Conservation (phyloP, 1,140 invertebrate genomes). For the Danaus plexippus region DNA sequence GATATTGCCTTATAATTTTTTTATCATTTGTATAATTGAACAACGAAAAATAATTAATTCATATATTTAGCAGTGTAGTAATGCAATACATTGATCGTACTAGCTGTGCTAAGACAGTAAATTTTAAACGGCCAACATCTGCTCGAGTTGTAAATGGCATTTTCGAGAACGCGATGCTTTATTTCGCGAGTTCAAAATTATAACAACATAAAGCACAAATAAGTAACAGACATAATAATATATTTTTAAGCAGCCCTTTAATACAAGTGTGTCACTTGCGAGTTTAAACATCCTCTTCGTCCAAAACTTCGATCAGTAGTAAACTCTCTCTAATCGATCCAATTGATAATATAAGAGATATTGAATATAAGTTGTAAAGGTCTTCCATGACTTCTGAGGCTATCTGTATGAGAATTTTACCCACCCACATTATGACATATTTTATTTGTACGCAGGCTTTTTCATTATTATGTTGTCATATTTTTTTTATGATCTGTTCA, state of each 20-base stretch:
- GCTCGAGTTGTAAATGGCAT: constrained; percentile 35
- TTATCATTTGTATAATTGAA: too few species aligned
- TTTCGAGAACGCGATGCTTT: constrained; percentile 53
- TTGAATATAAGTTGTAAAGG: constrained; percentile 49
- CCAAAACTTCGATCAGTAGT: constrained; percentile 47
- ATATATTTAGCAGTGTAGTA: too few species aligned
- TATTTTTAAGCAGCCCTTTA: too few species aligned
- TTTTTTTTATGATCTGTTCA: constrained; percentile 3
- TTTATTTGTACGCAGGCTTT: too few species aligned
- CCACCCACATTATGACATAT: constrained; percentile 50
- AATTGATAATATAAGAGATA: constrained; percentile 53
- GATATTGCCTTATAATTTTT: too few species aligned
- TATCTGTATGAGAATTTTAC: constrained; percentile 50
- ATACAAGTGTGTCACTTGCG: too few species aligned
- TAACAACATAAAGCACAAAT: too few species aligned
- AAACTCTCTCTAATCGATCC: constrained; percentile 50
- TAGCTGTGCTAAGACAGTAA: constrained; percentile 29
- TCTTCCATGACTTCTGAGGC: constrained; percentile 46
- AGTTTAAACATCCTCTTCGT: constrained; percentile 39
- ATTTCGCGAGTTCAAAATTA: constrained; percentile 17
- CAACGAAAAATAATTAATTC: too few species aligned
- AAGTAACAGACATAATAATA: too few species aligned
- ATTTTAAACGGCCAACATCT: constrained; percentile 42
- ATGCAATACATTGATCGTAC: constrained; percentile 3
- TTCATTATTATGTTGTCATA: neutral